Base-by-base conservation (phyloP, 2,888 invertebrate species). In the Scaptomyza flava region DNA sequence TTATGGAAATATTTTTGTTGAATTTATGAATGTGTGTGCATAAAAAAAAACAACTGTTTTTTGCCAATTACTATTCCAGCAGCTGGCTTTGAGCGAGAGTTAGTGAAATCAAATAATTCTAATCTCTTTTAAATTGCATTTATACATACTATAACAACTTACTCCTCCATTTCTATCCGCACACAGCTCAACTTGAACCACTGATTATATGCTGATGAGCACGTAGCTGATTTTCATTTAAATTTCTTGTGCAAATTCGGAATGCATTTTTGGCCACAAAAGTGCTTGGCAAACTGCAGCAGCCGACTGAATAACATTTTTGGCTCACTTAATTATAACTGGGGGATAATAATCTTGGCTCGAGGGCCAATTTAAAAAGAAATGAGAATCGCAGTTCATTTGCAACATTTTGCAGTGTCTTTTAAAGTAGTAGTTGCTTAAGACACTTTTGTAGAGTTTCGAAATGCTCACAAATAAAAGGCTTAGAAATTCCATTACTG, bases 101-200 rank as follows among this genome's bases (percentile, higher is more conserved):
- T 46, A 65, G 64, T 62, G 71, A 71, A 83, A 88, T 88, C 82
- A 83, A 86, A 83, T 86, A 86, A 83, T 88, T 83, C 86, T 88
- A 83, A 83, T 83, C 88, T 86, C 70, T 68, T 82, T 87, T 68
- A 74, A 87, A 82, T 74, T 82, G 74, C 88, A 85, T 57, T 73
- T 63, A 47, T 56, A 43, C 64, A 68, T 41, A 2, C 2, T 36
- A n/a, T 14, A n/a, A 36, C 56, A 56, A 60, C 57, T 51, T 50
- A 51, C 54, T 43, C 3, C 8, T 1, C 41, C 17, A 17, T 14
- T 38, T 38, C 4, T 53, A 53, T 30, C 57, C 50, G 12, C 17
- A 30, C 41, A 38, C 58, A 50, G 38, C 51, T 41, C 41, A 59
- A 52, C 33, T 47, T 38, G 30, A 30, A 38, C 43, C 33, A 31